Conservation (phyloP, 2,113 vertebrate genomes). For the Zosterops japonicus region DNA sequence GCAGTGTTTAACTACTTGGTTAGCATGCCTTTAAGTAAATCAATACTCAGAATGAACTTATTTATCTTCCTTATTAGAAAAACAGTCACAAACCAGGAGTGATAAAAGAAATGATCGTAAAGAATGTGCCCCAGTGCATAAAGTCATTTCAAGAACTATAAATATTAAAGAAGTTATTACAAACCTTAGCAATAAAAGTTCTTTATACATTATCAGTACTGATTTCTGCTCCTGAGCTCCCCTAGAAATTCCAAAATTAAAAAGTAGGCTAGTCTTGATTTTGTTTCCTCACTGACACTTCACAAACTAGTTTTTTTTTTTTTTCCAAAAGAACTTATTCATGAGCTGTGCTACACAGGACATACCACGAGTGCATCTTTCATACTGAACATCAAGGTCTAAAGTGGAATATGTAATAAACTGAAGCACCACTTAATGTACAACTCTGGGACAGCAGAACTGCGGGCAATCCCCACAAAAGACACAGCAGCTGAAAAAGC, state of each 20-base stretch:
- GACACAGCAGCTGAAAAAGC: background rate
- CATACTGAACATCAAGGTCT: background rate
- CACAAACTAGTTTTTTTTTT: no score
- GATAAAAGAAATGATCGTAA: conserved; percentile 35
- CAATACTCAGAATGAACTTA: conserved; percentile 35
- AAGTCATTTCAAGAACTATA: conserved; percentile 34
- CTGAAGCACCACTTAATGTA: background rate
- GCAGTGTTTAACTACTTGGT: conserved; percentile 52
- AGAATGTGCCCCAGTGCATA: background rate
- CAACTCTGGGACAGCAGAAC: background rate
- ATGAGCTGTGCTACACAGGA: background rate
- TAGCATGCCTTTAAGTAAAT: conserved; percentile 63
- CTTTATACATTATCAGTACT: background rate
- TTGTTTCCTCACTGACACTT: background rate
- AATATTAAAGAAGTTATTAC: conserved; percentile 52
- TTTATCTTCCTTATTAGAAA: conserved; percentile 50
- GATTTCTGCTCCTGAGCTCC: background rate
- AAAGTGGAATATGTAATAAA: background rate
- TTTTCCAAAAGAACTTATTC: background rate
- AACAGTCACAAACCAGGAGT: conserved; percentile 10
- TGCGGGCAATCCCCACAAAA: background rate
- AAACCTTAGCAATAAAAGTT: conserved; percentile 4
- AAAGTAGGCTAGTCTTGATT: background rate
- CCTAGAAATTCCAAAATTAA: background rate
- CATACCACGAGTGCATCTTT: background rate